Base-by-base conservation (phyloP, 2,797 vertebrate genomes). In the Sebastes wilsoni region DNA sequence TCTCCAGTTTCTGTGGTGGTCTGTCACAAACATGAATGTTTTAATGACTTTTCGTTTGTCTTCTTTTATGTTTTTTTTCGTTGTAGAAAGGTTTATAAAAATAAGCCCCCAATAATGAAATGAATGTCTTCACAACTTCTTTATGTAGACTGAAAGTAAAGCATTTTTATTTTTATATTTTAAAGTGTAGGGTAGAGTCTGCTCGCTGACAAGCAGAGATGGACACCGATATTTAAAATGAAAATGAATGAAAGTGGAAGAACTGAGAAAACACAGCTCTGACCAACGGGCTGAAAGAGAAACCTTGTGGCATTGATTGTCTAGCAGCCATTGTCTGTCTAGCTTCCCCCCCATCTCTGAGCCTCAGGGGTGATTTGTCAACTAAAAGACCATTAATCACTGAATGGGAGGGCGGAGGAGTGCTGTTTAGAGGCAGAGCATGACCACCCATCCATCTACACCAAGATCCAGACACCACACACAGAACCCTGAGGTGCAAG, bases 341-440 rank as follows among this genome's bases (percentile, higher is more conserved):
- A 28, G 59, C 75, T 75, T 67, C 75, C 73, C 14, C 38, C 72
- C 66, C 70, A 77, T 80, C 78, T 60, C 70, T 71, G 75, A 84
- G 62, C 75, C 87, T 79, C 65, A 70, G 78, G 79, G 85, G 92
- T 82, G 87, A 95, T 94, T 93, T 94, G 87, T 94, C 93, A 94
- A 93, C 82, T 82, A 88, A 90, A 91, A 90, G 89, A 88, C 88
- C 93, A 94, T 94, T 93, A 93, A 93, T 94, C 93, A 94, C 87
- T 61, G 81, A 87, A 83, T 70, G 75, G 81, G 77, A 89, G 72
- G 72, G 59, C 10, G 6, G 38, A 69, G 77, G 61, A 70, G 78
- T 76, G 62, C 55, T 66, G 77, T 79, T 85, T 79, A 87, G 83
- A 82, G 61, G 73, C 79, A 78, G 60, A 78, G 66, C 77, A 82